A percentile compares a stretch with the other conserved stretches of the same genome.
Evolutionary conservation across 2,888 invertebrate species (phyloP).

Genomic region (Lepidonotus clava): DNA sequence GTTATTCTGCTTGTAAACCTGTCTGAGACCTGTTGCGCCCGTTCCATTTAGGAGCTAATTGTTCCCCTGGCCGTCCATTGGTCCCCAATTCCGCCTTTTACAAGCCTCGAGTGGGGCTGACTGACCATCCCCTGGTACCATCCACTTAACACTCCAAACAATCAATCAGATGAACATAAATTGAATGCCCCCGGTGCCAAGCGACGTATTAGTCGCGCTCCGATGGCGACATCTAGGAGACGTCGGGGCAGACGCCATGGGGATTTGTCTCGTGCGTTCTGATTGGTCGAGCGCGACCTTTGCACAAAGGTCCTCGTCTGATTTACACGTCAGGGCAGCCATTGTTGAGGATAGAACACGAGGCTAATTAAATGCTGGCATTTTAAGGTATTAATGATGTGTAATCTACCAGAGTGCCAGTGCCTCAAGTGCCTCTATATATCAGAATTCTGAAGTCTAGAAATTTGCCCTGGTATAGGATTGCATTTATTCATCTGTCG

Average conservation of each 20-base stretch:
- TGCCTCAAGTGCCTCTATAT: not conserved
- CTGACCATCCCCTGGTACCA: not conserved
- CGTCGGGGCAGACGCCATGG: not conserved
- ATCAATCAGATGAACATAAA: constrained; percentile 32
- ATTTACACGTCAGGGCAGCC: constrained; percentile 17
- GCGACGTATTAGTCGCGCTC: constrained; percentile 27
- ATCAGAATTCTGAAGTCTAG: constrained; percentile 20
- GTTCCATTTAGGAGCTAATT: constrained; percentile 29
- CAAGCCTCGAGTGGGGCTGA: not conserved
- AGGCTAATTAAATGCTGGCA: constrained; percentile 31
- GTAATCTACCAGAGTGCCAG: not conserved
- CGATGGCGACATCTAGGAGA: constrained; percentile 13
- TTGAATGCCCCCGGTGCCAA: constrained; percentile 39
- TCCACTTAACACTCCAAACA: constrained; percentile 25
- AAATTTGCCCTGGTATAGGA: not conserved
- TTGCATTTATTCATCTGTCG: constrained; percentile 15
- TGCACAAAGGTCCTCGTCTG: not conserved
- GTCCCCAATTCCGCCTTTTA: constrained; percentile 20
- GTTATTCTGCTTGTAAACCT: not conserved
- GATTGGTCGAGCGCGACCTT: not conserved
- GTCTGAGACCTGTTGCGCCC: not conserved
- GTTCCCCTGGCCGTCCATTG: not conserved
- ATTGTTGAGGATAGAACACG: not conserved
- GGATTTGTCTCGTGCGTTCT: constrained; percentile 18
- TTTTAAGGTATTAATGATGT: constrained; percentile 45